phyloP scores from a whole-genome alignment of 2,888 invertebrate species.

The Ophion ventricosus region DNA sequence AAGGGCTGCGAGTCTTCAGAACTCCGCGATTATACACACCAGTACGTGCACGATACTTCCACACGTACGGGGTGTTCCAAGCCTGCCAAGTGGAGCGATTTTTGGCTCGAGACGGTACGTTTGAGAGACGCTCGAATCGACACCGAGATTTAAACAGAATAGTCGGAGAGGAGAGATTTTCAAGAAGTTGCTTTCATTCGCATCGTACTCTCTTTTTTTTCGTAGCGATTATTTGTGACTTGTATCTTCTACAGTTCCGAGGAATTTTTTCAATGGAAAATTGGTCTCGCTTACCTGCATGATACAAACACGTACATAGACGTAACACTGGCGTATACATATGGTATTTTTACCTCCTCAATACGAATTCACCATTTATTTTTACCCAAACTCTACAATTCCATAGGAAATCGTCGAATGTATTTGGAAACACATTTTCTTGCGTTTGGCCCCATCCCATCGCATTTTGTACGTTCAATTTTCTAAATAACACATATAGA shows the following conservation, averaged over 20 bases:
- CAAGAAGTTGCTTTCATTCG: no score
- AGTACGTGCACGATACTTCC: constrained; percentile 4
- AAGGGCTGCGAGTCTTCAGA: constrained; percentile 36
- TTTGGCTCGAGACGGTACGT: constrained; percentile 3
- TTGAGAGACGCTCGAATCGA: not conserved
- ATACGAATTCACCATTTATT: no score
- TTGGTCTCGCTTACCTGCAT: not conserved
- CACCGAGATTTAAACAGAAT: no score
- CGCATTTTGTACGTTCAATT: no score
- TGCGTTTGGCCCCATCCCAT: no score
- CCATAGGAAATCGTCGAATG: no score
- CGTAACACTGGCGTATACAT: no score
- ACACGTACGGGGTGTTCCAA: constrained; percentile 9
- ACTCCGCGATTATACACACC: constrained; percentile 5
- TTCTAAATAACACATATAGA: no score
- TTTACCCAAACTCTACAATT: no score
- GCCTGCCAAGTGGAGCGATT: not conserved
- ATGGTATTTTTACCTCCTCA: no score
- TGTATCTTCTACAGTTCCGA: not conserved
- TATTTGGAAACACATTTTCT: no score
- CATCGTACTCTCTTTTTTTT: constrained; percentile 1
- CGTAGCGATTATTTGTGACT: not conserved
- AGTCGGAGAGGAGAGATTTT: no score
- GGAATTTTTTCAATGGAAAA: not conserved
- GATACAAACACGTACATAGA: not conserved